Conservation (phyloP, 1,140 invertebrate species). For the Tyrophagus putrescentiae region DNA sequence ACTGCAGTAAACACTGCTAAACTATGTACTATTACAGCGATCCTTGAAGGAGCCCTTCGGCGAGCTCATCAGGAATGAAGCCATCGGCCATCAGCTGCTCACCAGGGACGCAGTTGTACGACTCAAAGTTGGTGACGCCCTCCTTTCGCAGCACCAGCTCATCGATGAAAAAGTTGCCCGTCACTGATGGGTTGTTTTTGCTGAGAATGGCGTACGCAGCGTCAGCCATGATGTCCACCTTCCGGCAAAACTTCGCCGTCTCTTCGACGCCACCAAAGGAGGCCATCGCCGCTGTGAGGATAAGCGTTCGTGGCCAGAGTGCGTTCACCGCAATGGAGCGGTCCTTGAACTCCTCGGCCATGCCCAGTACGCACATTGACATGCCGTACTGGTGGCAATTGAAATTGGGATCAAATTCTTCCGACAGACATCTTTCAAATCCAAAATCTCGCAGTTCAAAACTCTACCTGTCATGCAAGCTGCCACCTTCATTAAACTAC, state of each 20-base stretch:
- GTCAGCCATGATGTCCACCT: constrained; percentile 85
- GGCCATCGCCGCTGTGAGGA: constrained; percentile 88
- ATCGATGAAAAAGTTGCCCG: constrained; percentile 86
- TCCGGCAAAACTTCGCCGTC: constrained; percentile 46
- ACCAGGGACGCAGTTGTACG: constrained; percentile 69
- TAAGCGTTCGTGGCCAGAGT: constrained; percentile 87
- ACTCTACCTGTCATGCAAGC: too few species aligned
- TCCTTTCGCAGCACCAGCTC: constrained; percentile 66
- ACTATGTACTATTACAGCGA: too few species aligned
- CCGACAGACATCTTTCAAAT: too few species aligned
- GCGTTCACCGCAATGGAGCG: constrained; percentile 85
- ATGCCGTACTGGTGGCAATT: constrained; percentile 99
- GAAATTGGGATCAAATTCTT: too few species aligned
- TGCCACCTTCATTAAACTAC: too few species aligned
- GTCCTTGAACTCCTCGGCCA: constrained; percentile 74
- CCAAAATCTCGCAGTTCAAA: too few species aligned
- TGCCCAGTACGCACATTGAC: constrained; percentile 95
- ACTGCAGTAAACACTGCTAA: too few species aligned
- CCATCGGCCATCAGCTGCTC: constrained; percentile 67
- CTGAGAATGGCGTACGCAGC: constrained; percentile 79
- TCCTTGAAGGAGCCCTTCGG: background rate
- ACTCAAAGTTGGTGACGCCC: constrained; percentile 65
- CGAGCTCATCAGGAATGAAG: constrained; percentile 52
- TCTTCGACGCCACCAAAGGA: constrained; percentile 55
- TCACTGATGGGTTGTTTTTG: constrained; percentile 55